Base-by-base conservation (phyloP, 2,113 vertebrate species). In the Saccopteryx bilineata region DNA sequence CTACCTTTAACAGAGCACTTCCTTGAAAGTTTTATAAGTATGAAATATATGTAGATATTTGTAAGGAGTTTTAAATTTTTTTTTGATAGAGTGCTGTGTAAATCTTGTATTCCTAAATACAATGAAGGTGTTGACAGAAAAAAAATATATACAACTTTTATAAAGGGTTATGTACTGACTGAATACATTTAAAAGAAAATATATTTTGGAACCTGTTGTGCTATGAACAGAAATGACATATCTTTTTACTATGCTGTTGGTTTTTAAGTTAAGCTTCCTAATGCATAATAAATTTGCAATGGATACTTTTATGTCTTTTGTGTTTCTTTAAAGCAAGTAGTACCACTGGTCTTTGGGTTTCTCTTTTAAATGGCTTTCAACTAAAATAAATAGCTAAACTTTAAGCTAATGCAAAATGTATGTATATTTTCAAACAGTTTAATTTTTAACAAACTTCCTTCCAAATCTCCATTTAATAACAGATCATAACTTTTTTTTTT, bases 31-130 rank as follows among this genome's bases (percentile, higher is more conserved):
- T 98, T 99, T 98, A 97, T 98, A 98, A 96, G 96, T 98, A 98
- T 97, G 97, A 98, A 98, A 97, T 97, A 96, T 98, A 98, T 98
- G 97, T 98, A 98, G 97, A 98, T 98, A 98, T 98, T 98, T 98
- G 87, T 98, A 98, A 98, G 94, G 96, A 96, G 84, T 98, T 98
- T 96, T 94, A 97, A 98, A 90, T 96, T 98, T 96, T 95, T 98
- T 98, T 97, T 96, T 97, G 83, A 96, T 96, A 97, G 95, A 95
- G 79, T 98, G 95, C 98, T 98, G 94, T 98, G 96, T 98, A 98
- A 98, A 98, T 98, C 98, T 98, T 98, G 97, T 98, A 98, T 98
- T 98, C 98, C 98, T 98, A 98, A 98, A 97, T 98, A 90, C 98
- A 98, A 98, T 98, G 97, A 98, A 96, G 95, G 83, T 98, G 96